Base-by-base conservation (phyloP, 2,113 vertebrate genomes). In the Ageneiosus marmoratus region DNA sequence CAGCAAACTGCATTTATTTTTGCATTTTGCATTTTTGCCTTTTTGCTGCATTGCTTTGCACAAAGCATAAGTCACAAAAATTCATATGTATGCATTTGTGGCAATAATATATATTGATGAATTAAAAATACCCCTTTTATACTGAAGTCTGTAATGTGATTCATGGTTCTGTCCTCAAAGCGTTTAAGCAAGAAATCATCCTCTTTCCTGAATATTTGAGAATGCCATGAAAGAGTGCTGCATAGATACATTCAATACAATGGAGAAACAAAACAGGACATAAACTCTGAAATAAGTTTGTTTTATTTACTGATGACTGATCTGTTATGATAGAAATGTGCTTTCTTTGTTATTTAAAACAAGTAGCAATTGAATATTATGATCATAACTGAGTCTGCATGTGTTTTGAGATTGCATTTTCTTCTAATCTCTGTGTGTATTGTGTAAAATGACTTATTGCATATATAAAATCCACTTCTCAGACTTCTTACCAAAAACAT, bases 91-190 rank as follows among this genome's bases (percentile, higher is more conserved):
- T 77, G 87, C 82, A 87, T 81, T 81, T 88, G 82, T 88, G 89
- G 82, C 84, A 86, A 81, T 88, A 91, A 91, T 91, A 90, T 90
- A 89, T 78, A 86, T 58, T 72, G 41, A 81, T 85, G 34, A 92
- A 94, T 94, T 32, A 75, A 76, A 92, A 93, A 92, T 78, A 89
- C 24, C 41, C 79, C 56, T 83, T 90, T 87, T 90, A 83, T 86
- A 70, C 82, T 79, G 73, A 53, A 79, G 69, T 29, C 29, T 63
- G 80, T 86, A 82, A 86, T 56, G 63, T 53, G 75, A 48, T 56
- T 74, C 51, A 67, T 79, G 69, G 5, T 41, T 15, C 27, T 56
- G 22, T 69, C n/a, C 29, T 9, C 8, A 76, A 55, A 20, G 29
- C 34, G 24, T 72, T 72, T 46, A n/a, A 12, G 24, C 44, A 72